A percentile compares a stretch with the other conserved stretches of the same genome.
Conservation (phyloP, 2,888 invertebrate species). For the Psococerastis gibbosa region DNA sequence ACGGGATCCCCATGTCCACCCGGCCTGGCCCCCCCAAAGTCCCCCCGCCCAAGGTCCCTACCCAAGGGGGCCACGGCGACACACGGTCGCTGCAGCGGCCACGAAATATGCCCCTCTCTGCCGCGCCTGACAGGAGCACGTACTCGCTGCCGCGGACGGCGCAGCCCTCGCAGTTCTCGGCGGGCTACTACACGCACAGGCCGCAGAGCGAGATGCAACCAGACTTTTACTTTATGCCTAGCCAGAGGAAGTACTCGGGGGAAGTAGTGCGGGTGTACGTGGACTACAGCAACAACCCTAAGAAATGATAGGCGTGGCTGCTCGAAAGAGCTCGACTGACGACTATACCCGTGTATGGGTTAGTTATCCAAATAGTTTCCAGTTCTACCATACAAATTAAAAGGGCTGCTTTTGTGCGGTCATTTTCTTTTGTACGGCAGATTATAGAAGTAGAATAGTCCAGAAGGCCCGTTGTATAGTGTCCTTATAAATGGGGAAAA, state of each 20-base stretch:
- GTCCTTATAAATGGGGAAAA: no score
- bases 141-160: constrained; percentile 55
- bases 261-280: constrained; percentile 73
- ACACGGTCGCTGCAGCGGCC: constrained; percentile 43
- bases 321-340: constrained; percentile 12
- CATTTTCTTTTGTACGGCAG: no score
- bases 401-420: no score
- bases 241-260: constrained; percentile 81
- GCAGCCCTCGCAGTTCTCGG: constrained; percentile 20
- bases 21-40: constrained; percentile 14
- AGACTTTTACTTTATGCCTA: constrained; percentile 91
- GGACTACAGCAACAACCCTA: constrained; percentile 54
- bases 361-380: no score
- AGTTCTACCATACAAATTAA: no score
- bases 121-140: constrained; percentile 33
- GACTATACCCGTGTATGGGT: no score
- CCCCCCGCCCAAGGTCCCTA: constrained; percentile 12
- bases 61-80: constrained; percentile 31
- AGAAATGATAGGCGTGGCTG: constrained; percentile 24
- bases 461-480: no score
- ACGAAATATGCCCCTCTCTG: constrained; percentile 16
- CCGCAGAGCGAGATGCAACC: constrained; percentile 36
- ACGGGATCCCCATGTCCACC: neutral
- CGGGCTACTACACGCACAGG: constrained; percentile 22
- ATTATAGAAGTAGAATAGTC: no score